These are phyloP conservation scores for Heliconius cydno DNA, from an alignment of 2,888 invertebrate genomes.

Conservation along the genomic window DNA sequence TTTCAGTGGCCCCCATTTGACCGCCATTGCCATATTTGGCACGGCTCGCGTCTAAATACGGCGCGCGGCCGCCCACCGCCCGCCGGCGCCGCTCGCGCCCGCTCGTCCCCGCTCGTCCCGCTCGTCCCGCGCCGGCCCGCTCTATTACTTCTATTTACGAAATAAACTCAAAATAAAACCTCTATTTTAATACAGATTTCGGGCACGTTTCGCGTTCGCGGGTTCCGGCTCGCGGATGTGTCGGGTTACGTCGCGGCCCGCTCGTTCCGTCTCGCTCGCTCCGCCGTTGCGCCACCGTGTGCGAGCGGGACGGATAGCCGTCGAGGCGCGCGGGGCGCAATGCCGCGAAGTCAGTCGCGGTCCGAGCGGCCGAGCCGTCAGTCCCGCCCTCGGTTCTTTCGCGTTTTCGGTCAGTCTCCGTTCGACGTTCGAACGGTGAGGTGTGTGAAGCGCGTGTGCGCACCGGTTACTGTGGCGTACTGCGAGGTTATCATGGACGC, in stretches of 20 bases:
- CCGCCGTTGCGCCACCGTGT: constrained; percentile 52
- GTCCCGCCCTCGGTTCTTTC: constrained; percentile 81
- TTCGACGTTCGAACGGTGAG: constrained; percentile 81
- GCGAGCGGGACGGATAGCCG: constrained; percentile 71
- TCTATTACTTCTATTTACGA: constrained; percentile 84
- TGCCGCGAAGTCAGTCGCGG: constrained; percentile 83
- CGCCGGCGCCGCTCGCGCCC: constrained; percentile 79
- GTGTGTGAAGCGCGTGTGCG: constrained; percentile 79
- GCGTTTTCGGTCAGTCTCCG: constrained; percentile 83
- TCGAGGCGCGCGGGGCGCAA: constrained; percentile 70
- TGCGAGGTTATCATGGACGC: constrained; percentile 91
- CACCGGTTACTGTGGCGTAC: constrained; percentile 84
- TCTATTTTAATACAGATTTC: constrained; percentile 82
- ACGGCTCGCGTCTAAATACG: constrained; percentile 92
- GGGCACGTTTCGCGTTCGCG: constrained; percentile 78
- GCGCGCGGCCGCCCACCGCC: constrained; percentile 89
- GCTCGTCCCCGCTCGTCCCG: constrained; percentile 76
- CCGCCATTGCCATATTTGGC: constrained; percentile 91
- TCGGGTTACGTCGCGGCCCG: constrained; percentile 76
- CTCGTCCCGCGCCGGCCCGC: constrained; percentile 57
- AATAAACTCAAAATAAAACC: constrained; percentile 83
- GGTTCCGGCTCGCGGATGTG: constrained; percentile 81
- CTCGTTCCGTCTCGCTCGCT: constrained; percentile 65
- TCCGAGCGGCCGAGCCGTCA: constrained; percentile 84
- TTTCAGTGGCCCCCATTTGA: constrained; percentile 91